These are phyloP conservation scores for Tyrannus savana DNA, from an alignment of 2,113 vertebrate species.

Conservation along the genomic window DNA sequence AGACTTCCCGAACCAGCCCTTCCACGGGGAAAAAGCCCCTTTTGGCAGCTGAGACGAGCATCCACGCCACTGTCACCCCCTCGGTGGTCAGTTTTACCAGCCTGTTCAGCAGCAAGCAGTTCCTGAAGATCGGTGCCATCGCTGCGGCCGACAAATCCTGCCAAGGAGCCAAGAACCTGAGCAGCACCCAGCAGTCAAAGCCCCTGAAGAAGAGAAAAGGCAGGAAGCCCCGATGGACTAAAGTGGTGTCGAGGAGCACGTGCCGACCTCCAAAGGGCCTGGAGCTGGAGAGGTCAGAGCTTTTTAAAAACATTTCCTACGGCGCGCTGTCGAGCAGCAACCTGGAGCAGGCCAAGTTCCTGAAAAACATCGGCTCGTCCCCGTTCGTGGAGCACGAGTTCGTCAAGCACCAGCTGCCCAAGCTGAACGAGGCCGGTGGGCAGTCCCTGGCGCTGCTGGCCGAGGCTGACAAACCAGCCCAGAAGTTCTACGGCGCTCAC, in stretches of 20 bases:
- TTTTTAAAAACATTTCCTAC: conserved; percentile 77
- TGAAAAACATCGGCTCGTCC: conserved; percentile 69
- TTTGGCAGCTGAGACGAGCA: conserved; percentile 68
- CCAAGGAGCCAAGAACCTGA: conserved; percentile 70
- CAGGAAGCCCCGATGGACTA: conserved; percentile 89
- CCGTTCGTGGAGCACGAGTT: conserved; percentile 75
- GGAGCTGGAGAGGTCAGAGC: conserved; percentile 75
- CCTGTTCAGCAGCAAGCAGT: conserved; percentile 79
- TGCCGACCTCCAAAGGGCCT: conserved; percentile 75
- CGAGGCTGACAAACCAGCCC: conserved; percentile 70
- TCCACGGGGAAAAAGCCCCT: conserved; percentile 69
- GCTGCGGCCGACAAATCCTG: conserved; percentile 76
- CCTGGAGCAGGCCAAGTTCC: conserved; percentile 73
- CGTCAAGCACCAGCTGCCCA: conserved; percentile 77
- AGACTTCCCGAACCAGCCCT: conserved; percentile 71
- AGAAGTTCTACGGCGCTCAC: conserved; percentile 75
- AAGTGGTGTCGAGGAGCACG: conserved; percentile 77
- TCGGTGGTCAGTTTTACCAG: conserved; percentile 82
- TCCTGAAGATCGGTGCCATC: conserved; percentile 77
- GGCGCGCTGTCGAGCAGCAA: conserved; percentile 56
- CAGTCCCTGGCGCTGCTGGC: conserved; percentile 69
- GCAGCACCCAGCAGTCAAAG: conserved; percentile 79
- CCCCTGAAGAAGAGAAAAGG: conserved; percentile 91
- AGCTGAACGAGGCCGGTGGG: conserved; percentile 69
- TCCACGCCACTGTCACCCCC: conserved; percentile 73